phyloP scores from a whole-genome alignment of 2,113 vertebrate genomes.

The Pomatorhinus ruficollis region DNA sequence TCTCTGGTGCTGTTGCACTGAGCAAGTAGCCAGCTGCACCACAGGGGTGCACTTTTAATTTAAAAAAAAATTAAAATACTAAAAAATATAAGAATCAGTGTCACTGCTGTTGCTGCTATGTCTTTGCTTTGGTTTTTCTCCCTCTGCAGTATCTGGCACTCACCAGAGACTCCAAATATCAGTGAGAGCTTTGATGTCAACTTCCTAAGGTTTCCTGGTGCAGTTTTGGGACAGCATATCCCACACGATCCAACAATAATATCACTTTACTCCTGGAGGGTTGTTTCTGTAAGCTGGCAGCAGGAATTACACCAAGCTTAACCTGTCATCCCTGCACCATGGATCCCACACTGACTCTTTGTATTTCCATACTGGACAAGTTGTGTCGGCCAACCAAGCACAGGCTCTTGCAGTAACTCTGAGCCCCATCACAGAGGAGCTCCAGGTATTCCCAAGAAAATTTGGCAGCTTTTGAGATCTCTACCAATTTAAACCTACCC shows the following conservation, averaged over 20 bases:
- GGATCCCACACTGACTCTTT: neutral
- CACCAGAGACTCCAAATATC: neutral
- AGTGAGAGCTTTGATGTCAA: neutral
- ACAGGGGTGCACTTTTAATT: neutral
- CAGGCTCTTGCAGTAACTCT: neutral
- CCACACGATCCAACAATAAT: neutral
- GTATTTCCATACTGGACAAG: rapidly evolving
- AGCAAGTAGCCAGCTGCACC: constrained; percentile 28
- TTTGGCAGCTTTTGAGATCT: neutral
- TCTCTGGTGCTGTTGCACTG: neutral
- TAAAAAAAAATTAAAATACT: neutral
- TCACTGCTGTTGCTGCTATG: neutral
- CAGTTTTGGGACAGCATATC: neutral
- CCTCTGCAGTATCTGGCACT: neutral
- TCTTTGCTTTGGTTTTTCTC: constrained; percentile 10
- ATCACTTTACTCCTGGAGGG: neutral
- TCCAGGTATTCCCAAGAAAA: neutral
- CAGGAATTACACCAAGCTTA: neutral
- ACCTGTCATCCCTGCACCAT: neutral
- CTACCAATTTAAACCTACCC: neutral
- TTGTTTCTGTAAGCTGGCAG: neutral
- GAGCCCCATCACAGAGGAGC: neutral
- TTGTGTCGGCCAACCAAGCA: rapidly evolving
- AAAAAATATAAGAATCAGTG: neutral
- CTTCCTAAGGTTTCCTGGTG: neutral